Evolutionary conservation across 2,888 invertebrate species (phyloP).

Genomic region (Lamellibrachia columna): DNA sequence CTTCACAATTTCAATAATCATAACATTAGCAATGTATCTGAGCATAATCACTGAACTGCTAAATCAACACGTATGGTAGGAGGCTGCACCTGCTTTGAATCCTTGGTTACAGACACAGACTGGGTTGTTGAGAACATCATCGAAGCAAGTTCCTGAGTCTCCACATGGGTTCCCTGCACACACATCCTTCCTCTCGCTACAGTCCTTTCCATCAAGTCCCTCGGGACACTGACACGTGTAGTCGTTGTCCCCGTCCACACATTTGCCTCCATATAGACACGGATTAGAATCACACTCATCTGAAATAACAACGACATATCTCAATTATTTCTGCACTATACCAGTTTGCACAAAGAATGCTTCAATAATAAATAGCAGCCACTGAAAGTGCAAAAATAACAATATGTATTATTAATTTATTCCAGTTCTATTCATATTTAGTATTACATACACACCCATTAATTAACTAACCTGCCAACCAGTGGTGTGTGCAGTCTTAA

Average conservation of each 20-base stretch:
- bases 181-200: constrained; percentile 71
- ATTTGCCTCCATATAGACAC: constrained; percentile 48
- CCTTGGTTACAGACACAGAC: constrained; percentile 50
- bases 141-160: constrained; percentile 43
- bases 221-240: constrained; percentile 88
- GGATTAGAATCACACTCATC: constrained; percentile 48
- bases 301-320: constrained; percentile 32
- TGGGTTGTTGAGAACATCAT: constrained; percentile 43
- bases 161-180: constrained; percentile 43
- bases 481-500: not conserved
- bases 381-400: not conserved
- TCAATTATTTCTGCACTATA: too few species aligned
- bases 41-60: not conserved
- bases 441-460: not conserved
- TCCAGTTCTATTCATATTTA: too few species aligned
- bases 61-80: too few species aligned
- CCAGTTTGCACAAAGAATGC: not conserved
- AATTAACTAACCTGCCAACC: not conserved
- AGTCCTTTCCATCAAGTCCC: constrained; percentile 85
- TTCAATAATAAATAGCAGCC: not conserved
- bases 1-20: not conserved
- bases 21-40: not conserved
- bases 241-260: constrained; percentile 71
- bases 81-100: constrained; percentile 20
- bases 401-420: too few species aligned